Conservation (phyloP, 2,888 invertebrate genomes). For the Dynastes hyllus region DNA sequence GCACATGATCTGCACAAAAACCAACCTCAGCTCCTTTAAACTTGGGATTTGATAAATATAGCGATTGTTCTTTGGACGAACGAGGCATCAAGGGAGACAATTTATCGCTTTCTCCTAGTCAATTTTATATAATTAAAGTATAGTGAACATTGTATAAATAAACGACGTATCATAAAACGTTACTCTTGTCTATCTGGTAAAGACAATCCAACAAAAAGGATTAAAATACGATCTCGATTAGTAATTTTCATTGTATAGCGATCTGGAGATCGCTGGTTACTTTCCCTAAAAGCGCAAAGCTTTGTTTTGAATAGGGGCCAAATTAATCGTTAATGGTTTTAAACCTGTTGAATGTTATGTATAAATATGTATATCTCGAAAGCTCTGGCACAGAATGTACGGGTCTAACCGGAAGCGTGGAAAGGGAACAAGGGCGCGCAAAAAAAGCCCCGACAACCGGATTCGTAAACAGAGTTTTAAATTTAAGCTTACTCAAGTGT, state of each 20-base stretch:
- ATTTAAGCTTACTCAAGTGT: conserved; percentile 48
- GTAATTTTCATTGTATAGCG: conserved; percentile 40
- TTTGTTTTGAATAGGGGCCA: conserved; percentile 43
- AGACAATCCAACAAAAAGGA: neutral
- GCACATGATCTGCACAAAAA: too few species aligned
- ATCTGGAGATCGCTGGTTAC: conserved; percentile 13
- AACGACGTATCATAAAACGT: neutral
- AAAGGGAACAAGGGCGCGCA: conserved; percentile 17
- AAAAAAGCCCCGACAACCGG: conserved; percentile 11
- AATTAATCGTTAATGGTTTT: conserved; percentile 59
- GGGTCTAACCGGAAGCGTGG: neutral
- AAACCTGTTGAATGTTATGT: conserved; percentile 61
- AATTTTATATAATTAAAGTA: neutral
- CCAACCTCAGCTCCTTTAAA: too few species aligned
- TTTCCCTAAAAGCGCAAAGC: conserved; percentile 22
- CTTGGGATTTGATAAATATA: too few species aligned
- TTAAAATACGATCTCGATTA: conserved; percentile 22
- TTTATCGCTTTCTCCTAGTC: neutral
- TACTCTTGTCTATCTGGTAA: neutral
- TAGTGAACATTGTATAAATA: neutral
- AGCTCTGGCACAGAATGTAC: conserved; percentile 23
- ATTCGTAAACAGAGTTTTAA: conserved; percentile 49
- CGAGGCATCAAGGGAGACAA: too few species aligned
- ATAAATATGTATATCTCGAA: conserved; percentile 58
- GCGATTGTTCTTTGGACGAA: too few species aligned